Evolutionary conservation across 2,888 invertebrate species (phyloP), one percentile per base, ranked within the genome.

Genomic region (Mylabris sibirica): DNA sequence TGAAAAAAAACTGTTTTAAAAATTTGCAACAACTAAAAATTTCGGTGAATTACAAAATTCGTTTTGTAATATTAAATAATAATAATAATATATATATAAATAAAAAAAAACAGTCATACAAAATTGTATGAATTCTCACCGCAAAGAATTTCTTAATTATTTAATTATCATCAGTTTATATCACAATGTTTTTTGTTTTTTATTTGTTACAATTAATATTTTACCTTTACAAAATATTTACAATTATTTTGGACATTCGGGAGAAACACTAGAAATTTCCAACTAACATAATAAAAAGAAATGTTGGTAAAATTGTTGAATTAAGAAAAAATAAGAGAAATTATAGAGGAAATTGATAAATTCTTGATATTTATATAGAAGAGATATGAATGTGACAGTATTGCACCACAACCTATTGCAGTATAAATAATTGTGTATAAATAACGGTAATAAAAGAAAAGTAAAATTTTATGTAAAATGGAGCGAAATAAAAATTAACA

Each of bases 91-190:
- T 26, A 44, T 53, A 64, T 30, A 8, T 30, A 64, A 59, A 30
- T 20, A 57, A 64, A 53, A n/a, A 38, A 60, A 60, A 38, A 44
- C 14, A 44, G 34, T 26, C 26, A 53, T 34, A 64, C 14, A 44
- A 30, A 44, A 38, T 63, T 44, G 17, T 64, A 1, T 59, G n/a
- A 53, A 59, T 20, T 59, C 64, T 63, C 66, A 69, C 61, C 66
- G 72, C 74, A 75, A 53, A 53, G 12, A 49, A 22, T 49, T 57
- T 57, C 8, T 12, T 14, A 12, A 38, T 38, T 38, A 38, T 38
- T 14, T 24, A 74, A 72, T 74, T 74, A 71, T 71, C 72, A 74
- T 74, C 75, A 74, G 74, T 57, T 69, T 76, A 74, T 76, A 76
- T 76, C 76, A 76, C 76, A 76, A 71, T 74, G 70, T 63, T 66